Evolutionary conservation across 2,888 invertebrate species (phyloP).

Genomic region (Oligia latruncula): DNA sequence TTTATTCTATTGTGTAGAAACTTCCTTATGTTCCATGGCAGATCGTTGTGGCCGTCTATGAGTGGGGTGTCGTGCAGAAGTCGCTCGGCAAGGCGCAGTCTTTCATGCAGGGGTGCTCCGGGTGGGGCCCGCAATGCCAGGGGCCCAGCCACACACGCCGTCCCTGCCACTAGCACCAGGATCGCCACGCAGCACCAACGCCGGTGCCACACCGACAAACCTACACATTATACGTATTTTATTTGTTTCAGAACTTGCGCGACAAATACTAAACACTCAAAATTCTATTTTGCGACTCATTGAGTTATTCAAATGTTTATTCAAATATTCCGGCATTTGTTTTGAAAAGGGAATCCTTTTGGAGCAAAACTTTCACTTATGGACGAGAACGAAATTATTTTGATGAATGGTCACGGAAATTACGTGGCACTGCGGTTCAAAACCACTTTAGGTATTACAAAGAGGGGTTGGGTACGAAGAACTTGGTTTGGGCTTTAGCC

Average conservation of each 20-base stretch:
- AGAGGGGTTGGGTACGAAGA: neutral
- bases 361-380: constrained; percentile 38
- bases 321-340: constrained; percentile 45
- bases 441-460: constrained; percentile 5
- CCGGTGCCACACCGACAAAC: constrained; percentile 88
- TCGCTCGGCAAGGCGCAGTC: constrained; percentile 93
- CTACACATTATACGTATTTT: constrained; percentile 65
- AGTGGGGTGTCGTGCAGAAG: constrained; percentile 94
- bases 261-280: constrained; percentile 28
- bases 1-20: constrained; percentile 96
- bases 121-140: constrained; percentile 94
- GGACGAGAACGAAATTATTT: constrained; percentile 23
- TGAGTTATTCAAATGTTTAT: constrained; percentile 49
- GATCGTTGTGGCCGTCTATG: constrained; percentile 96
- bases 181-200: constrained; percentile 95
- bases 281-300: constrained; percentile 31
- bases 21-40: constrained; percentile 97
- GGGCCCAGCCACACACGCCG: constrained; percentile 95
- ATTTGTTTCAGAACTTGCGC: constrained; percentile 15
- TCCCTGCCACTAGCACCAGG: constrained; percentile 93
- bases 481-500: neutral
- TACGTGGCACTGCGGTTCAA: constrained; percentile 1
- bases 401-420: constrained; percentile 31
- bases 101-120: constrained; percentile 94
- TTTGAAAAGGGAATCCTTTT: constrained; percentile 38